Evolutionary conservation across 2,113 vertebrate genomes (phyloP).

Genomic region (Lepus timidus): DNA sequence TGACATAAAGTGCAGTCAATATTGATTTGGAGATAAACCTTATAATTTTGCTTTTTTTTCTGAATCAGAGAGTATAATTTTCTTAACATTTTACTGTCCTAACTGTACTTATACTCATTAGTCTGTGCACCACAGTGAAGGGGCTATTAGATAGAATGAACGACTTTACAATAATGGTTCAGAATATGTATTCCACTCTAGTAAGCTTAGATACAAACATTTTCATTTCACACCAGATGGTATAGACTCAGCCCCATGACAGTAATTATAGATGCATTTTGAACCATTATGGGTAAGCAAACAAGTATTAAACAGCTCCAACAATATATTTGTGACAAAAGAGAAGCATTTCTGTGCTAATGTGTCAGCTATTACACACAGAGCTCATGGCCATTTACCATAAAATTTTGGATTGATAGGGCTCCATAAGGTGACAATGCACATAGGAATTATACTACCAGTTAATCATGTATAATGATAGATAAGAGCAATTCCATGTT

Average conservation of each 20-base stretch:
- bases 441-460: constrained; percentile 14
- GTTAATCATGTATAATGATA: constrained; percentile 65
- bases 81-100: not conserved
- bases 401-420: constrained; percentile 71
- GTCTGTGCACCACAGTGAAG: constrained; percentile 45
- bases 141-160: constrained; percentile 70
- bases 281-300: constrained; percentile 81
- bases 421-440: constrained; percentile 60
- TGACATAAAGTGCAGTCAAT: not conserved
- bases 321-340: constrained; percentile 74
- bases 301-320: constrained; percentile 81
- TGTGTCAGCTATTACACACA: constrained; percentile 67
- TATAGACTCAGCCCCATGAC: constrained; percentile 66
- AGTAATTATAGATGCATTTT: constrained; percentile 81
- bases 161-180: constrained; percentile 62
- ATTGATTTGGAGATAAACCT: not conserved
- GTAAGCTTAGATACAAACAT: constrained; percentile 72
- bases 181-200: constrained; percentile 68
- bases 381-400: constrained; percentile 61
- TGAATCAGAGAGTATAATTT: not conserved
- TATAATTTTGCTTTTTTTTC: not conserved
- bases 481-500: constrained; percentile 42
- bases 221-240: constrained; percentile 78
- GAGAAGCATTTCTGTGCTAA: constrained; percentile 74
- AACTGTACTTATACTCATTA: constrained; percentile 56